Evolutionary conservation across 2,888 invertebrate species (phyloP), one percentile per base, ranked within the genome.

Genomic region (Agelastica alni): DNA sequence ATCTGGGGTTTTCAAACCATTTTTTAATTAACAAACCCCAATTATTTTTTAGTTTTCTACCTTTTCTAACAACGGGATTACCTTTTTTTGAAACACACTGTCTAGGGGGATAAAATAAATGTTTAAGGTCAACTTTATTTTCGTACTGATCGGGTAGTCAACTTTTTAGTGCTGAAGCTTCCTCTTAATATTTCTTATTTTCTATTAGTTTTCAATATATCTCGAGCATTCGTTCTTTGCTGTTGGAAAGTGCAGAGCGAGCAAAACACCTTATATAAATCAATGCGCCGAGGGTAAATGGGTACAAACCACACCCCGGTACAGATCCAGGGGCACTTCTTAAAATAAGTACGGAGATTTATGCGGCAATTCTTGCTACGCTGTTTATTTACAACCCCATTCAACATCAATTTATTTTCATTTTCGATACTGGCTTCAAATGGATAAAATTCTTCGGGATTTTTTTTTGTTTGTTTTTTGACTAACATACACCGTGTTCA

Each of bases 291-390:
- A 58, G 56, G 60, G 57, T 58, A 60, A 55, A 60, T 58, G 51
- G 58, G 51, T 51, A 58, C 55, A 70, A 69, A 60, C 64, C 64
- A 64, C 62, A 62, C 64, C 62, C 59, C 59, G 51, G 47, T 52
- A 58, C 51, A 55, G 48, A 52, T 52, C 44, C 52, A 37, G 47
- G 45, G 51, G 55, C 58, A 55, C 56, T 63, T 62, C 61, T 64
- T 60, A 59, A 62, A 61, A 63, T 64, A 64, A 60, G 57, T 61
- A 60, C 53, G 37, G 53, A 59, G 62, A 64, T 64, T 64, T 64
- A 64, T 60, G 46, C 53, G 56, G 54, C 59, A 59, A 59, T 61
- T 58, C 59, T 60, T 56, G 59, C 58, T 55, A 56, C 56, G 54
- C 53, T 54, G 56, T 54, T 54, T 64, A 61, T 59, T 59, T 59